Evolutionary conservation across 1,140 invertebrate species (phyloP).

Genomic region (Drosophila mayri): DNA sequence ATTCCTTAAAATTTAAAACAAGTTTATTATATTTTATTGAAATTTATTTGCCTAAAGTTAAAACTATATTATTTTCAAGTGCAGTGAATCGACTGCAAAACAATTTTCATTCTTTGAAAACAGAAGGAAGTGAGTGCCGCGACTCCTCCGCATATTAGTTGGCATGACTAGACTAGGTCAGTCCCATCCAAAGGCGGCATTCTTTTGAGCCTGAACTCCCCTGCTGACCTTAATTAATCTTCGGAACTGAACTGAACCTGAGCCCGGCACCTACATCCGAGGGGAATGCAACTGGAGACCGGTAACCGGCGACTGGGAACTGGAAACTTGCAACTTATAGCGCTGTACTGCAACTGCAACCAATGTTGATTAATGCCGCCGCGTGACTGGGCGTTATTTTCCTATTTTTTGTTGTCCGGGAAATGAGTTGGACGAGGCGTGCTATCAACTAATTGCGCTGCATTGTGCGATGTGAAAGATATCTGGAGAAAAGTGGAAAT

Average conservation of each 20-base stretch:
- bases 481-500: constrained; percentile 43
- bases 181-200: constrained; percentile 52
- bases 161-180: constrained; percentile 55
- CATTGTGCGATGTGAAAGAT: constrained; percentile 62
- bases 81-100: background rate
- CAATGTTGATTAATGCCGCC: constrained; percentile 77
- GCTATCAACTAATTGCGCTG: constrained; percentile 68
- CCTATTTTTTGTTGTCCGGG: constrained; percentile 37
- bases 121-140: constrained; percentile 4
- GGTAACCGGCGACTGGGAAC: constrained; percentile 29
- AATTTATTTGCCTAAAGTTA: background rate
- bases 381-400: constrained; percentile 74
- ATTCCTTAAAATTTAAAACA: background rate
- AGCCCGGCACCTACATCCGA: constrained; percentile 39
- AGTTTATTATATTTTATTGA: background rate
- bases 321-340: constrained; percentile 29
- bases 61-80: background rate
- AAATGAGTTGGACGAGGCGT: constrained; percentile 72
- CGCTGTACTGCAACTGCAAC: constrained; percentile 47
- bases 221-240: constrained; percentile 79
- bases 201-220: constrained; percentile 55
- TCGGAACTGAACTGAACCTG: constrained; percentile 34
- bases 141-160: constrained; percentile 21
- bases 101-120: background rate
- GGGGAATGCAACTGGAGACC: constrained; percentile 42